Percentiles rank a stretch among this genome's conserved stretches.
Evolutionary conservation across 2,888 invertebrate species (phyloP).

Genomic region (Eupeodes luniger): DNA sequence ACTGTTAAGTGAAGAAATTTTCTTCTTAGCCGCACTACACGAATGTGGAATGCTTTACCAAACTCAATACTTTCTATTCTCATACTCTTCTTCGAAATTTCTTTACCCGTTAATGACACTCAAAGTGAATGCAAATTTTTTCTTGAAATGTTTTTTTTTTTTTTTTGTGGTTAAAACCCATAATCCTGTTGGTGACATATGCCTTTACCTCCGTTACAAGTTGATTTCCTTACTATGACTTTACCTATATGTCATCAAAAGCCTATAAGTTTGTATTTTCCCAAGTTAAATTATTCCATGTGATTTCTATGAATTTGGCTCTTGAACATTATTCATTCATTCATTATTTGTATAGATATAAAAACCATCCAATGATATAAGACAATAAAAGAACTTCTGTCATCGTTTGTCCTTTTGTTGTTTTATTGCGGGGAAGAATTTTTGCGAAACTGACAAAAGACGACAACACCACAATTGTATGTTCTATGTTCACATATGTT

Average conservation of each 20-base stretch:
- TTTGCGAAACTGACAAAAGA: neutral
- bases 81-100: no score
- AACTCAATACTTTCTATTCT: no score
- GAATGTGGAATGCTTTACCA: no score
- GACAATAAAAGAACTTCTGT: slow-evolving; percentile 30
- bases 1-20: no score
- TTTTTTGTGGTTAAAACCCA: no score
- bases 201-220: neutral
- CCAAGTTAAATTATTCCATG: slow-evolving; percentile 25
- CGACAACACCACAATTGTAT: slow-evolving; percentile 2
- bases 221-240: neutral
- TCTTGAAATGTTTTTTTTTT: no score
- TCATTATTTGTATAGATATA: neutral
- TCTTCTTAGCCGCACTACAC: no score
- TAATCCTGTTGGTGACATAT: neutral
- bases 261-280: neutral
- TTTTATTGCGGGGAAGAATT: neutral
- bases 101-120: no score
- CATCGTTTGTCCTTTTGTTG: slow-evolving; percentile 50
- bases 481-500: neutral
- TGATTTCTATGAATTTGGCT: slow-evolving; percentile 17
- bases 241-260: neutral
- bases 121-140: no score
- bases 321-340: neutral
- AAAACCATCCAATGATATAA: neutral